Conservation (phyloP, 2,888 invertebrate species). For the Limnephilus lunatus region DNA sequence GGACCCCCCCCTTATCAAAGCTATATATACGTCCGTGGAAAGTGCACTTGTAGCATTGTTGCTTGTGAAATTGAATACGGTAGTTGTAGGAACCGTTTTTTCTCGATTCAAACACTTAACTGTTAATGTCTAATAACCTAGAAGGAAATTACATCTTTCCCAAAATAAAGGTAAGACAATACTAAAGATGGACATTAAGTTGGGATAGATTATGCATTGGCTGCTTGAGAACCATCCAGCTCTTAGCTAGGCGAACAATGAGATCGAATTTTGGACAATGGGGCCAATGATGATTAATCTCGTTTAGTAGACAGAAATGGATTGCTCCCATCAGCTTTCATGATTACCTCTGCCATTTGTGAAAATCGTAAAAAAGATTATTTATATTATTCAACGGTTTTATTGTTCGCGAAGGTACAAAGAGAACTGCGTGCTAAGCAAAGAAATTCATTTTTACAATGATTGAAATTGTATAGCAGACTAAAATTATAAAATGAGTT, state of each 20-base stretch:
- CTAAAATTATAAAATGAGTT: background rate
- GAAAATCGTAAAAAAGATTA: background rate
- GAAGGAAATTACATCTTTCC: background rate
- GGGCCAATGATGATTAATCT: constrained; percentile 22
- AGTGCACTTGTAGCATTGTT: background rate
- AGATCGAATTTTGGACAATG: constrained; percentile 36
- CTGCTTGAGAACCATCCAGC: constrained; percentile 26
- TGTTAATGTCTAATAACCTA: background rate
- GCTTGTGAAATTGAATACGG: background rate
- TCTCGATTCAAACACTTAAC: background rate
- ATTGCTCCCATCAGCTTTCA: background rate
- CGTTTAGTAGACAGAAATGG: constrained; percentile 17
- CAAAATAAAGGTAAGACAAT: constrained; percentile 5
- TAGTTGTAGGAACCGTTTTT: background rate
- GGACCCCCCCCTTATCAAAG: too few species aligned
- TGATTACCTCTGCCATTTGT: background rate
- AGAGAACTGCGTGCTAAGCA: background rate
- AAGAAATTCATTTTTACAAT: background rate
- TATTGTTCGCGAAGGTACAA: background rate
- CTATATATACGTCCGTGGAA: too few species aligned
- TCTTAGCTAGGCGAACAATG: constrained; percentile 9
- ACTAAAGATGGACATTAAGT: constrained; percentile 13
- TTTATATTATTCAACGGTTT: background rate
- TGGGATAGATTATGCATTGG: constrained; percentile 7
- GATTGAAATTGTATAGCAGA: background rate